Base-by-base conservation (phyloP, 2,113 vertebrate genomes). In the Empidonax traillii region DNA sequence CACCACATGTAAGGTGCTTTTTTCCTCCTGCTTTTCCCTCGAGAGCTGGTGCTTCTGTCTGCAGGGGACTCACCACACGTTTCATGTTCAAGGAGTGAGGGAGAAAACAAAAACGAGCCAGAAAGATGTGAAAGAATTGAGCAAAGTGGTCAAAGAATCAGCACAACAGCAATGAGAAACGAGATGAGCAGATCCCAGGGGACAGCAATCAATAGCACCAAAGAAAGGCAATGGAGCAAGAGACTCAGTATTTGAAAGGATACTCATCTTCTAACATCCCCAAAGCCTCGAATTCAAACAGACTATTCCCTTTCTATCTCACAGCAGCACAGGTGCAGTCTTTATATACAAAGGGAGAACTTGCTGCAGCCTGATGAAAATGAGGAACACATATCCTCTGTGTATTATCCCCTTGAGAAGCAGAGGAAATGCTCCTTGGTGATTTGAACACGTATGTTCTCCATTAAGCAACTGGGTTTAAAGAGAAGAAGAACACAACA, bases 1-100 rank as follows among this genome's bases (percentile, higher is more conserved):
- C 22, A 53, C 25, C 61, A 35, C 10, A 10, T 3, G 4, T 5
- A 51, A 73, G 7, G 8, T 1, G 7, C 1, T 86, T 86, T 72
- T 59, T 47, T 5, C 14, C 62, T 58, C 63, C 31, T 3, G 1
- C 17, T 84, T 82, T 37, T 83, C 24, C 12, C 53, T 87, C 28
- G 76, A 67, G 31, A 71, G 35, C 19, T 35, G 58, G 55, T 49
- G 41, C 17, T 74, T 46, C 51, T 62, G 15, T 81, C 43, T 55
- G 10, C 28, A 49, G 39, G 19, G 43, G 18, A 68, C 28, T 69
- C 1, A 0, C 8, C 41, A 56, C 43, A 37, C 1, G 0, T 86
- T 80, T 41, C 13, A 41, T 0, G 8, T 6, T 66, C 8, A 37
- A 43, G 81, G 53, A 73, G 30, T 9, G 9, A 14, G 3, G 16